phyloP scores from a whole-genome alignment of 2,797 vertebrate genomes.

The Sorex maritimensis region DNA sequence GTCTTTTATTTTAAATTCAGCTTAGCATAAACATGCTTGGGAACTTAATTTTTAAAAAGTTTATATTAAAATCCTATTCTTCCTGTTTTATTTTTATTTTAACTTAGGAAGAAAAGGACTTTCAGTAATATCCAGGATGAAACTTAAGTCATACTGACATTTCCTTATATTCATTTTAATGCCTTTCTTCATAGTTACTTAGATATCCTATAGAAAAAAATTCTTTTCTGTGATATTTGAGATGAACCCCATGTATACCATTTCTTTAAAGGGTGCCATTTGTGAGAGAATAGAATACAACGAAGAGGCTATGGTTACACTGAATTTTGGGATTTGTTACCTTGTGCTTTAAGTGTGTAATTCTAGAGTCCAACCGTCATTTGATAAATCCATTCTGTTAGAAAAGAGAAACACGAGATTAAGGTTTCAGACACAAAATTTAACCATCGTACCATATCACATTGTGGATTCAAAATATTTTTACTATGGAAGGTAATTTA shows the following conservation, averaged over 20 bases:
- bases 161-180: slow-evolving; percentile 63
- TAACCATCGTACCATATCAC: background rate
- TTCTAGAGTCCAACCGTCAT: slow-evolving; percentile 62
- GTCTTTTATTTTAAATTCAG: background rate
- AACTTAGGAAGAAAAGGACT: slow-evolving; percentile 11
- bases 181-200: slow-evolving; percentile 52
- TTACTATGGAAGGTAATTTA: slow-evolving; percentile 38
- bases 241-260: slow-evolving; percentile 4
- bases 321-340: slow-evolving; percentile 59
- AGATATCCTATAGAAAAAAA: slow-evolving; percentile 51
- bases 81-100: slow-evolving; percentile 48
- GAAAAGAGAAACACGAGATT: slow-evolving; percentile 50
- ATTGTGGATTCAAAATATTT: slow-evolving; percentile 43
- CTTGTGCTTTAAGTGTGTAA: slow-evolving; percentile 44
- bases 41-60: slow-evolving; percentile 43
- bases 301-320: slow-evolving; percentile 43
- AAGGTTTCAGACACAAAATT: slow-evolving; percentile 25
- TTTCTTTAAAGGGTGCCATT: slow-evolving; percentile 67
- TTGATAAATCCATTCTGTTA: slow-evolving; percentile 43
- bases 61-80: slow-evolving; percentile 28
- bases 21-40: slow-evolving; percentile 38
- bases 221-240: slow-evolving; percentile 58
- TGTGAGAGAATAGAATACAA: slow-evolving; percentile 53
- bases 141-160: slow-evolving; percentile 50
- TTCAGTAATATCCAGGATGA: background rate